Base-by-base conservation (phyloP, 2,888 invertebrate genomes). In the Cephus sareptanus region DNA sequence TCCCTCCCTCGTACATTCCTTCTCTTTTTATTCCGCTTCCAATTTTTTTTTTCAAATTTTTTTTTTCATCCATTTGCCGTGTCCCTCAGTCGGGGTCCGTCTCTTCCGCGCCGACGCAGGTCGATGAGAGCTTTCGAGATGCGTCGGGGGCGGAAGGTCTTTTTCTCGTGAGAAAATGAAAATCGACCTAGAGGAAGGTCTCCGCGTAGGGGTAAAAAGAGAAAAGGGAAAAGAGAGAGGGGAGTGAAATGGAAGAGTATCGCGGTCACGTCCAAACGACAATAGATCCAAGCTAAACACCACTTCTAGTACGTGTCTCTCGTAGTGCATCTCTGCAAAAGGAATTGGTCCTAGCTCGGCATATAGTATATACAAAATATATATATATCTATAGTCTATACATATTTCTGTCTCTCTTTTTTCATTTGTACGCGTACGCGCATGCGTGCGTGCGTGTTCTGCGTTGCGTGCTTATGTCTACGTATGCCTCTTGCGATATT, bases 51-150 rank as follows among this genome's bases (percentile, higher is more conserved):
- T 68, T 37, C 35, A n/a, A 73, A 78, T 78, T 75, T 80, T 81
- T 81, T 81, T 80, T 79, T 83, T 80, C 83, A 83, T 85, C 77
- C 80, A 79, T 56, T 56, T 56, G 23, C 23, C 23, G 56, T 56
- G 23, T 23, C 56, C 56, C 56, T 56, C 56, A 23, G 23, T 56
- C 9, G 56, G 23, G 56, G 9, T 56, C 23, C 23, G 56, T 56
- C 9, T 56, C 56, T 56, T 56, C 23, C 56, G 56, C 56, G 56
- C 56, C 56, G 56, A 23, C 56, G 56, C 56, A 56, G 56, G 56
- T 56, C 56, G 56, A 56, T 56, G 56, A 23, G 56, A 56, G 56
- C 56, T 56, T 56, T 56, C 56, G 56, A 56, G 56, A 56, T 56
- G 56, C 56, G 56, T 56, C 56, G 56, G 56, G 56, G 9, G 56